Evolutionary conservation across 2,888 invertebrate genomes (phyloP), one percentile per base, ranked within the genome.

Genomic region (Catocala nupta): DNA sequence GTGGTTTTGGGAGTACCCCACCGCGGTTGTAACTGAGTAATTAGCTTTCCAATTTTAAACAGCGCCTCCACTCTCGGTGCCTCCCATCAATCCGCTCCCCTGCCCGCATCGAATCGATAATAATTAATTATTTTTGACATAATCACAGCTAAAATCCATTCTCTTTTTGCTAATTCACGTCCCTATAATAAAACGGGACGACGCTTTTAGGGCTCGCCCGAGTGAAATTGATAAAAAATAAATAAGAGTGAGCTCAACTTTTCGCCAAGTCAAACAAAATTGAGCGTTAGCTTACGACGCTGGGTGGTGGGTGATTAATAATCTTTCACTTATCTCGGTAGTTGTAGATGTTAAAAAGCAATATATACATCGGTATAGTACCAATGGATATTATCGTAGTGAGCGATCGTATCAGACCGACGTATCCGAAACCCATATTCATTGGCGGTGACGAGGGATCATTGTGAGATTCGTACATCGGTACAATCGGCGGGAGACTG

Each of bases 91-190:
- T 90, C 90, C 87, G 78, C 88, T 85, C 91, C 91, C 91, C 89
- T 86, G 87, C 85, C 82, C 87, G 85, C 80, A 78, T 82, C 81
- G 88, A 95, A 95, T 95, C 95, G 95, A 95, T 95, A 95, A 95
- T 95, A 96, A 96, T 96, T 96, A 96, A 96, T 96, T 95, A 96
- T 95, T 95, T 96, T 96, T 95, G 95, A 95, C 95, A 95, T 95
- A 95, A 95, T 95, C 95, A 95, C 95, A 87, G 91, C 94, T 92
- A 86, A 94, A 95, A 94, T 95, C 95, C 95, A 95, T 95, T 95
- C 95, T 95, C 94, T 95, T 95, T 94, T 95, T 95, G 95, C 95
- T 95, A 95, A 95, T 95, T 95, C 96, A 95, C 93, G 95, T 94
- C 94, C 93, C 94, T 92, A 94, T 94, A 95, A 95, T 93, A 92